These are phyloP conservation scores for Dufourea novaeangliae DNA, from an alignment of 1,140 invertebrate species.

Conservation along the genomic window DNA sequence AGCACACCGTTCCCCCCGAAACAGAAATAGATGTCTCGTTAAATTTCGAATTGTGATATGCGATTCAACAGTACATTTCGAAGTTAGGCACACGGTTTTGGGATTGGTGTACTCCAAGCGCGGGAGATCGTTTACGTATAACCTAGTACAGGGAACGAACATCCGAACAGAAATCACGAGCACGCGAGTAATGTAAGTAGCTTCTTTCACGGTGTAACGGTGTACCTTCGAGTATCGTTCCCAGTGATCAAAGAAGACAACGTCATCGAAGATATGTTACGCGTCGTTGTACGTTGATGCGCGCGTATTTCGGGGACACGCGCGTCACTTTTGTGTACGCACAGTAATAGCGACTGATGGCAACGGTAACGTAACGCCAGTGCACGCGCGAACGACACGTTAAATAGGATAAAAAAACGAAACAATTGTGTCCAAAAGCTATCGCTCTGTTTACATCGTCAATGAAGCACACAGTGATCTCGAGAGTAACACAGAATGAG, in stretches of 20 bases:
- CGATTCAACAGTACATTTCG: background rate
- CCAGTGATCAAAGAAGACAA: conserved; percentile 4
- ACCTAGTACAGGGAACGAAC: background rate
- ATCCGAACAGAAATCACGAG: background rate
- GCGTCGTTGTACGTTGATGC: conserved; percentile 36
- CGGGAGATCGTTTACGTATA: conserved; percentile 48
- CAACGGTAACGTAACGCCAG: background rate
- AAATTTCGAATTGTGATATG: background rate
- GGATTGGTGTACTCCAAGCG: conserved; percentile 8
- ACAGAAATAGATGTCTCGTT: background rate
- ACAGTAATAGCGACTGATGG: background rate
- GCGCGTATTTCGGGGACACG: conserved; percentile 35
- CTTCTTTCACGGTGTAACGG: conserved; percentile 5
- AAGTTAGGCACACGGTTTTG: background rate
- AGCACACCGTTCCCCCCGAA: background rate
- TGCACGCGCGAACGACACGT: background rate
- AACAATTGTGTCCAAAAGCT: conserved; percentile 27
- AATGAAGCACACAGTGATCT: conserved; percentile 33
- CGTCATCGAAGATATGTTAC: conserved; percentile 43
- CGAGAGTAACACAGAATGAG: conserved; percentile 8
- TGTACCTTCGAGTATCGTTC: conserved; percentile 24
- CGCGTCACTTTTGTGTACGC: conserved; percentile 29
- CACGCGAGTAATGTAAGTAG: background rate
- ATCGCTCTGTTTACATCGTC: conserved; percentile 49
- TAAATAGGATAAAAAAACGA: background rate